These are phyloP conservation scores for Leptocoma aspasia DNA, from an alignment of 2,113 vertebrate species.

Conservation along the genomic window DNA sequence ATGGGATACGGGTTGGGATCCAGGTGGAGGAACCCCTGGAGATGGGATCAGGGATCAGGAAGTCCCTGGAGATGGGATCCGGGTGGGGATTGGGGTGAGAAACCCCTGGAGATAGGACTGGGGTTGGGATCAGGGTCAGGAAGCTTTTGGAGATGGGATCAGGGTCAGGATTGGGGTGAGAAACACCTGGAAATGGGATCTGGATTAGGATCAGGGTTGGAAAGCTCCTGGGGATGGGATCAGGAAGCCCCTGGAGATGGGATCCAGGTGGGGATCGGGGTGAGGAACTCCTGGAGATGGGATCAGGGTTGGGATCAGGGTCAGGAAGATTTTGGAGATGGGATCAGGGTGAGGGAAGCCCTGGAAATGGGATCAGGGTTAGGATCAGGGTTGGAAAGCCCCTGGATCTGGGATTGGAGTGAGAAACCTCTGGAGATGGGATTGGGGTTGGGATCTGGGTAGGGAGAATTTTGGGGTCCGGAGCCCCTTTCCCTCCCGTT, in stretches of 20 bases:
- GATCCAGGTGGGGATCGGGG: neutral
- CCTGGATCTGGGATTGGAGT: neutral
- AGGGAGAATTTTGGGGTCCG: neutral
- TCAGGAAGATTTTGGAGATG: too few species aligned
- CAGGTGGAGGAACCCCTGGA: neutral
- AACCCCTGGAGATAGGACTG: too few species aligned
- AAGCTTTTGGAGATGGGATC: neutral
- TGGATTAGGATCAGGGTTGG: too few species aligned
- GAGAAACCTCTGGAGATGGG: neutral
- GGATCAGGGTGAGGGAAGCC: too few species aligned
- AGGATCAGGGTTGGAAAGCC: neutral
- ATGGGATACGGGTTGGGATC: too few species aligned
- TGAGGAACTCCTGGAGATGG: neutral
- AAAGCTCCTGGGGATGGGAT: neutral
- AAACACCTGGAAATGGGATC: too few species aligned
- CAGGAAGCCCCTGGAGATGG: neutral
- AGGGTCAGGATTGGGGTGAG: neutral
- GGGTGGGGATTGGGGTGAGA: neutral
- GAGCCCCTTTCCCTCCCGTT: neutral
- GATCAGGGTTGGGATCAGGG: too few species aligned
- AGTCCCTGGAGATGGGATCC: neutral
- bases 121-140: neutral
- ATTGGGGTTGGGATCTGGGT: neutral
- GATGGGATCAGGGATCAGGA: fast-evolving
- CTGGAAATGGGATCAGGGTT: neutral